Conservation (phyloP, 1,140 invertebrate genomes). For the Limonius californicus region DNA sequence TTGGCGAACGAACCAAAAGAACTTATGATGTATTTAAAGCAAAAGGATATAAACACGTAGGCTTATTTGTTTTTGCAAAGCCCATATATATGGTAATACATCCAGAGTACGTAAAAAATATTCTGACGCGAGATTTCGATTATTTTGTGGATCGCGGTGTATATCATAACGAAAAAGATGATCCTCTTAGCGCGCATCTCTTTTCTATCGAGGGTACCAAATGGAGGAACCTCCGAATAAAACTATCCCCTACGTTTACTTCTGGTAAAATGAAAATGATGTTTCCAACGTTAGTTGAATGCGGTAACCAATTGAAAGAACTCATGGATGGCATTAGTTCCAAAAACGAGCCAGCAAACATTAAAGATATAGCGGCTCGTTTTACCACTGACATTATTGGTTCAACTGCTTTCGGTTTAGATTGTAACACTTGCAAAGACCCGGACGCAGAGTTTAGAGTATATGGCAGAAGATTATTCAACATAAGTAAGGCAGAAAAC, state of each 20-base stretch:
- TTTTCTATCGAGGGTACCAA: constrained; percentile 40
- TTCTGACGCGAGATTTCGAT: constrained; percentile 49
- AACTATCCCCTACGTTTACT: constrained; percentile 55
- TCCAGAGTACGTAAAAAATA: constrained; percentile 47
- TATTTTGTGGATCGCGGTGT: constrained; percentile 49
- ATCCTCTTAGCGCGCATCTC: constrained; percentile 35
- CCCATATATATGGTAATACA: constrained; percentile 40
- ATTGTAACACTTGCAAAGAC: constrained; percentile 36
- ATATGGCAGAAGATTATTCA: constrained; percentile 24
- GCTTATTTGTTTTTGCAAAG: constrained; percentile 18
- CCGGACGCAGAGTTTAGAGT: constrained; percentile 36
- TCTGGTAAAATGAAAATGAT: constrained; percentile 36
- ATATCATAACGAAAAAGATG: constrained; percentile 42
- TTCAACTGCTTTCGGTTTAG: constrained; percentile 48
- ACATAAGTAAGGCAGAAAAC: not conserved
- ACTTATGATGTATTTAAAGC: constrained; percentile 18
- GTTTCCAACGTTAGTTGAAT: constrained; percentile 28
- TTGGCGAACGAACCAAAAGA: not conserved
- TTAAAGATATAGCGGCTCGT: constrained; percentile 23
- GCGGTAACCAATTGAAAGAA: constrained; percentile 17
- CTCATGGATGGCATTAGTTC: constrained; percentile 4
- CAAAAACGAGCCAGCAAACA: constrained; percentile 9
- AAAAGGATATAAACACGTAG: constrained; percentile 18
- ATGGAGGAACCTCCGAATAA: constrained; percentile 52
- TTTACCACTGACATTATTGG: constrained; percentile 27